phyloP scores from a whole-genome alignment of 2,888 invertebrate species.

The Argyra leucocephala region DNA sequence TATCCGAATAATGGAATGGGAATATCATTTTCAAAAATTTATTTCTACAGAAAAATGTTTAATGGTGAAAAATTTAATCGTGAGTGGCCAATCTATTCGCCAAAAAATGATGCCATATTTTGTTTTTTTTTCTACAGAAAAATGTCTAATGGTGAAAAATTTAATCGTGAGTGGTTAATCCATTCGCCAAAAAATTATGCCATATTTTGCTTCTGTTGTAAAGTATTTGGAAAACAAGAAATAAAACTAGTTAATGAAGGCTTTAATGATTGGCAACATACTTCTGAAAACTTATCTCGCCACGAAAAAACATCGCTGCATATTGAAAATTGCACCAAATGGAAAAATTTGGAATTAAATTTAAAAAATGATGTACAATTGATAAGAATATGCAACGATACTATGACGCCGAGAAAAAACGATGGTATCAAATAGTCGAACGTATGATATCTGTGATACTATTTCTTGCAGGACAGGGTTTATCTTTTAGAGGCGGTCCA shows the following conservation, averaged over 20 bases:
- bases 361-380: constrained; percentile 7
- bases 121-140: too few species aligned
- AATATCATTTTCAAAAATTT: not conserved
- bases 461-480: constrained; percentile 8
- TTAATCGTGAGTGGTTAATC: too few species aligned
- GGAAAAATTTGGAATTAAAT: constrained; percentile 9
- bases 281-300: not conserved
- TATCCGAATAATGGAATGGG: constrained; percentile 7
- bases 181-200: too few species aligned
- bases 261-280: constrained; percentile 10
- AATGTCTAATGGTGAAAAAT: too few species aligned
- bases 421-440: constrained; percentile 7
- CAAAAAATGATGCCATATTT: constrained; percentile 8
- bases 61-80: constrained; percentile 11
- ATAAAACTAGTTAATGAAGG: constrained; percentile 9
- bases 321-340: constrained; percentile 8
- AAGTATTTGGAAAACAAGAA: constrained; percentile 7
- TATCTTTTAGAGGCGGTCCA: constrained; percentile 7
- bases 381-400: too few species aligned
- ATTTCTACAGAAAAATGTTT: constrained; percentile 8
- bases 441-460: constrained; percentile 8
- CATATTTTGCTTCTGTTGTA: too few species aligned
- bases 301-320: constrained; percentile 9
- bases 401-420: not conserved
- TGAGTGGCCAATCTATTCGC: constrained; percentile 10